Evolutionary conservation across 2,888 invertebrate genomes (phyloP).

Genomic region (Lysandra bellargus): DNA sequence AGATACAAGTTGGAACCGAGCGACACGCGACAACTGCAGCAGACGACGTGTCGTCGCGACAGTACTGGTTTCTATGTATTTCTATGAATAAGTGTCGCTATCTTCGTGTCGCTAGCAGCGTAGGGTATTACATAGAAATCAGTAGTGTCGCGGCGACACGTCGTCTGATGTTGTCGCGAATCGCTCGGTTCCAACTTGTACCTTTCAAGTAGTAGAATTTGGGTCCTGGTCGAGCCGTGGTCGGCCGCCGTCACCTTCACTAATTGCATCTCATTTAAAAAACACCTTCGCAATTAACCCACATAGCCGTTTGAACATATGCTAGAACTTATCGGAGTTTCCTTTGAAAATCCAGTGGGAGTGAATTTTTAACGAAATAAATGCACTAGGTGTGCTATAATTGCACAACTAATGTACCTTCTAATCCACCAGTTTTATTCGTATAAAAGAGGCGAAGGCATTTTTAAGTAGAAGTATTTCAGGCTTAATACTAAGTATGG

Average conservation of each 20-base stretch:
- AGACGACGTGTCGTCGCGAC: no score
- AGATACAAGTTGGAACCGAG: no score
- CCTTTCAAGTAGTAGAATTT: background rate
- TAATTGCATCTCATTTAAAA: slow-evolving; percentile 48
- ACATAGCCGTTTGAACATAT: slow-evolving; percentile 41
- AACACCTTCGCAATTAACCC: slow-evolving; percentile 45
- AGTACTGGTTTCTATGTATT: no score
- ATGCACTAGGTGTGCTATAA: background rate
- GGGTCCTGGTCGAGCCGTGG: slow-evolving; percentile 36
- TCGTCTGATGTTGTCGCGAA: no score
- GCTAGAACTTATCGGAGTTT: slow-evolving; percentile 39
- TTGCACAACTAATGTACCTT: slow-evolving; percentile 28
- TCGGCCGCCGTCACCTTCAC: slow-evolving; percentile 43
- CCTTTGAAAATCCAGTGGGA: slow-evolving; percentile 37
- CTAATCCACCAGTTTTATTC: background rate
- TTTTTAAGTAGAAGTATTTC: background rate
- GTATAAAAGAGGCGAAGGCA: slow-evolving; percentile 12
- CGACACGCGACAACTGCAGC: no score
- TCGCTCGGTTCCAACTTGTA: no score
- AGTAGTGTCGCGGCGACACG: no score
- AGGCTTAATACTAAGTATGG: background rate
- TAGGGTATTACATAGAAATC: no score
- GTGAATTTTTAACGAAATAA: slow-evolving; percentile 36
- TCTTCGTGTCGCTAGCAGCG: no score
- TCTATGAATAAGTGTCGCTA: no score